These are phyloP conservation scores for Osmerus mordax DNA, from an alignment of 2,113 vertebrate genomes.

Conservation along the genomic window DNA sequence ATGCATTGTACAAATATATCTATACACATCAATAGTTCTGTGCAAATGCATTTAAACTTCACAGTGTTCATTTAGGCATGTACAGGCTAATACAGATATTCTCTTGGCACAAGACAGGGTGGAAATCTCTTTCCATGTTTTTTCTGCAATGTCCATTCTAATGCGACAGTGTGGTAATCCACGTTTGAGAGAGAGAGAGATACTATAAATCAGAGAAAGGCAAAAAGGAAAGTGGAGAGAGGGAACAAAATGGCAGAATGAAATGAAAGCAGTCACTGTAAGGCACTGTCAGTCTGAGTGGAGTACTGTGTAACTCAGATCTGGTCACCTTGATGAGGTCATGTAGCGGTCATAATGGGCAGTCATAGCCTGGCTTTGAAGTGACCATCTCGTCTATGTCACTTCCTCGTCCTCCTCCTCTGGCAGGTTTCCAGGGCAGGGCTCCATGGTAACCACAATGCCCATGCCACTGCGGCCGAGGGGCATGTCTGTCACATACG, in stretches of 20 bases:
- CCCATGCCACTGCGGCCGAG: conserved; percentile 76
- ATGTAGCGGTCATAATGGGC: too few relatives aligned
- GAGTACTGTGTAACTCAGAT: not conserved
- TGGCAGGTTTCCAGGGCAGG: conserved; percentile 71
- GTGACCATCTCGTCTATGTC: conserved; percentile 11
- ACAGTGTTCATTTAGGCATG: not conserved
- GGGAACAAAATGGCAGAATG: conserved; percentile 4
- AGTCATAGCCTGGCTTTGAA: too few relatives aligned
- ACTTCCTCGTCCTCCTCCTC: conserved; percentile 56
- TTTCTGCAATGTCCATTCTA: not conserved
- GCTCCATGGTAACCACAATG: conserved; percentile 80
- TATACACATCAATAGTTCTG: not conserved
- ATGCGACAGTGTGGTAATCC: not conserved
- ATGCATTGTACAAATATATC: too few relatives aligned
- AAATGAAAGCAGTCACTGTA: too few relatives aligned
- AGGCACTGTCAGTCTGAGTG: not conserved
- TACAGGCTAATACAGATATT: too few relatives aligned
- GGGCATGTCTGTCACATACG: conserved; percentile 65
- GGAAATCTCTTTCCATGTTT: too few relatives aligned
- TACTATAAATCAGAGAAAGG: too few relatives aligned
- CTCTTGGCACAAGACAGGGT: too few relatives aligned
- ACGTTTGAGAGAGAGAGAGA: not conserved
- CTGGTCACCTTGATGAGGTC: not conserved
- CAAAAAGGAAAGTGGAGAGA: not conserved
- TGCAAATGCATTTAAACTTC: not conserved